Conservation (phyloP, 1,140 invertebrate genomes). For the Drosophila gunungcola region DNA sequence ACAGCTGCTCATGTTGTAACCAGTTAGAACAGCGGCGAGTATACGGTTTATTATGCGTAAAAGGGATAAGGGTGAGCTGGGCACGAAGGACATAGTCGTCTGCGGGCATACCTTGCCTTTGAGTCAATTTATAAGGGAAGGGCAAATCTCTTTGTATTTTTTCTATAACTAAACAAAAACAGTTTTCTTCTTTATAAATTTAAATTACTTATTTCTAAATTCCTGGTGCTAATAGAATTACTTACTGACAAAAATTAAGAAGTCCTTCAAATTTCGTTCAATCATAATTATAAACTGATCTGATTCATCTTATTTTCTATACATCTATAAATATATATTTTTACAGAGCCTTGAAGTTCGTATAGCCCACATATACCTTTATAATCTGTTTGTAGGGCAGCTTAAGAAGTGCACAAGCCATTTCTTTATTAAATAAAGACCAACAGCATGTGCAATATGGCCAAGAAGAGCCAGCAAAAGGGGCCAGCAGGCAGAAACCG, state of each 20-base stretch:
- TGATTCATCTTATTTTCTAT: too few species aligned
- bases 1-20: slow-evolving; percentile 58
- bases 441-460: slow-evolving; percentile 36
- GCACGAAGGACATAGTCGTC: not conserved
- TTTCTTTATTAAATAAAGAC: slow-evolving; percentile 80
- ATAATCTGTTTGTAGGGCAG: slow-evolving; percentile 29
- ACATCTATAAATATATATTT: too few species aligned
- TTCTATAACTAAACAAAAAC: not conserved
- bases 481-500: slow-evolving; percentile 16
- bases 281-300: too few species aligned
- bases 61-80: slow-evolving; percentile 5
- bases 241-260: too few species aligned
- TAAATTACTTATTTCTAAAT: too few species aligned
- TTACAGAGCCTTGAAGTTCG: not conserved
- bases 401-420: slow-evolving; percentile 57
- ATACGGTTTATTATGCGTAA: slow-evolving; percentile 62
- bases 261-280: too few species aligned
- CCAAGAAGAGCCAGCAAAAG: slow-evolving; percentile 1
- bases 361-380: not conserved
- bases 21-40: slow-evolving; percentile 35
- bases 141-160: too few species aligned
- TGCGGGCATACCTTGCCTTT: not conserved
- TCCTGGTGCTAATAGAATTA: too few species aligned
- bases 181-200: too few species aligned
- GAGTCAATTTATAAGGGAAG: too few species aligned